Percentiles rank a stretch among this genome's conserved stretches.
Evolutionary conservation across 2,888 invertebrate genomes (phyloP).

Genomic region (Orthosia cruda): DNA sequence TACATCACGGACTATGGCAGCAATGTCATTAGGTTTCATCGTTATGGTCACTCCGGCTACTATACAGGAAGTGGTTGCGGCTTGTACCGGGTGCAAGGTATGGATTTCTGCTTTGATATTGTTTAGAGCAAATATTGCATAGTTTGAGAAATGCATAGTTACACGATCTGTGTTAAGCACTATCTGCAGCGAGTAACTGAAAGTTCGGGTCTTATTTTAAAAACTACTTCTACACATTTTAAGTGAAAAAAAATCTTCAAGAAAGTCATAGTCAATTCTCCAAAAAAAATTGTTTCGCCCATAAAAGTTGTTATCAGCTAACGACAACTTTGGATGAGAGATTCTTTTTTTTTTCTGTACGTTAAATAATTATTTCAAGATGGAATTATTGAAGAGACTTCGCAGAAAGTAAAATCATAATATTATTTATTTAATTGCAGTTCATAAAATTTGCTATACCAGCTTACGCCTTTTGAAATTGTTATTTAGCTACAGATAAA

Average conservation of each 20-base stretch:
- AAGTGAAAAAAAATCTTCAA: too few species aligned
- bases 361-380: too few species aligned
- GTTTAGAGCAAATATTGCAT: conserved; percentile 1
- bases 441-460: background rate
- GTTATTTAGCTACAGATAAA: conserved; percentile 6
- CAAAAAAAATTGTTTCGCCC: too few species aligned
- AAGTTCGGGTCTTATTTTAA: too few species aligned
- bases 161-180: background rate
- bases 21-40: conserved; percentile 97
- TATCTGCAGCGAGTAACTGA: too few species aligned
- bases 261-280: too few species aligned
- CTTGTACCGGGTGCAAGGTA: conserved; percentile 97
- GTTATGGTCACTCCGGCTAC: conserved; percentile 98
- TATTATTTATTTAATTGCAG: background rate
- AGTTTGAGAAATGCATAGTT: background rate
- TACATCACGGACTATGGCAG: conserved; percentile 97
- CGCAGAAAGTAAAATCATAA: background rate
- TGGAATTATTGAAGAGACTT: background rate
- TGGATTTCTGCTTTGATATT: conserved; percentile 42
- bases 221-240: too few species aligned
- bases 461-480: conserved; percentile 1
- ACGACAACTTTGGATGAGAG: too few species aligned
- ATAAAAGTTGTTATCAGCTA: too few species aligned
- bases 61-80: conserved; percentile 97
- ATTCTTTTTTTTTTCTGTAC: too few species aligned